Evolutionary conservation across 2,113 vertebrate species (phyloP).

Genomic region (Sorex araneus): DNA sequence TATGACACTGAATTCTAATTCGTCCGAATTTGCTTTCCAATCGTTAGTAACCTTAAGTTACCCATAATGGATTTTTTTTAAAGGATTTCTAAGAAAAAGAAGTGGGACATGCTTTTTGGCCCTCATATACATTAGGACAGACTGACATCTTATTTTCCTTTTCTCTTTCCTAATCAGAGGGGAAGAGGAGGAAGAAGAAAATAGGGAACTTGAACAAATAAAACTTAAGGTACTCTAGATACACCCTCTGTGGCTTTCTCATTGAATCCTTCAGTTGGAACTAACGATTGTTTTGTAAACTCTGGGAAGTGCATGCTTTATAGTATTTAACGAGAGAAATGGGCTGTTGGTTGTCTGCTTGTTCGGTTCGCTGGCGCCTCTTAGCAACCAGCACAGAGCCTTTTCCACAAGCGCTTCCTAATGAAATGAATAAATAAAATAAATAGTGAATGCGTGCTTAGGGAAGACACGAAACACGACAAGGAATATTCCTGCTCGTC

Average conservation of each 20-base stretch:
- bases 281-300: not conserved
- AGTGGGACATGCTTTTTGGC: no score
- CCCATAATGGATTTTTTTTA: not conserved
- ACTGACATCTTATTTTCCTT: not conserved
- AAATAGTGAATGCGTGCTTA: not conserved
- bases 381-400: not conserved
- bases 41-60: not conserved
- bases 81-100: not conserved
- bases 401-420: not conserved
- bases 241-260: not conserved
- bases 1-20: not conserved
- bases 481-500: not conserved
- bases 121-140: not conserved
- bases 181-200: not conserved
- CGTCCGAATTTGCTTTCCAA: not conserved
- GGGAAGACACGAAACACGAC: not conserved
- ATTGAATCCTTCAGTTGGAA: not conserved
- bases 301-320: not conserved
- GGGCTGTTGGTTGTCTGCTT: not conserved
- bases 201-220: not conserved
- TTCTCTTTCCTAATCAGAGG: slow-evolving; percentile 1
- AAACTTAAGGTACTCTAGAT: not conserved
- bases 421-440: not conserved
- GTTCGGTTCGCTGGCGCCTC: not conserved
- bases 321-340: not conserved